These are phyloP conservation scores for Cololabis saira DNA, from an alignment of 2,113 vertebrate genomes.

Conservation along the genomic window DNA sequence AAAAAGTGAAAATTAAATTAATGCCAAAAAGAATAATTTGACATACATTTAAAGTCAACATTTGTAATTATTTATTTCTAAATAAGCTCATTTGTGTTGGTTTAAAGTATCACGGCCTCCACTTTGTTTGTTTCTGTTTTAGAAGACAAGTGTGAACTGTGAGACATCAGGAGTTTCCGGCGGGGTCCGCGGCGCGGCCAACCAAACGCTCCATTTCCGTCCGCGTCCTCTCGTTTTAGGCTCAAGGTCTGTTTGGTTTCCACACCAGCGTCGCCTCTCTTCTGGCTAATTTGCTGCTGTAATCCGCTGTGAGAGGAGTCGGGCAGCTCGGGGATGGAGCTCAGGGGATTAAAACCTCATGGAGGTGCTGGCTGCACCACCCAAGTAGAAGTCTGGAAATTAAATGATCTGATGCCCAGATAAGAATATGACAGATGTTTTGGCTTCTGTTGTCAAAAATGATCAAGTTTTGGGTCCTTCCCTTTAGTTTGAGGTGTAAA, in stretches of 20 bases:
- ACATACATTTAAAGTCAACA: neutral
- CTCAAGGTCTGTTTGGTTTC: constrained; percentile 26
- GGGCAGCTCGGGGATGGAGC: constrained; percentile 34
- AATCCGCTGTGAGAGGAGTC: constrained; percentile 49
- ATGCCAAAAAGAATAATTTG: neutral
- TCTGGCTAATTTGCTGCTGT: constrained; percentile 61
- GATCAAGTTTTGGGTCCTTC: no score
- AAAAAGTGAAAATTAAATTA: neutral
- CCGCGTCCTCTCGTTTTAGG: constrained; percentile 17
- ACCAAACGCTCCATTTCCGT: constrained; percentile 32
- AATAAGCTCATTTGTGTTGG: neutral
- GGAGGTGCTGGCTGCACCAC: constrained; percentile 32
- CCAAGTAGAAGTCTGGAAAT: constrained; percentile 39
- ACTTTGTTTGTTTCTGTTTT: neutral
- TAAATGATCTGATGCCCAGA: no score
- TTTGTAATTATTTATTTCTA: no score
- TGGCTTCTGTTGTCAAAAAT: no score
- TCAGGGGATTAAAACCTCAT: constrained; percentile 38
- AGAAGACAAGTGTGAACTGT: neutral
- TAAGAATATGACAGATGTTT: no score
- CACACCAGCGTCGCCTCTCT: constrained; percentile 15
- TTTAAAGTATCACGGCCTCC: neutral
- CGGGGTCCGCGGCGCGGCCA: constrained; percentile 19
- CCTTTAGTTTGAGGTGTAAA: no score
- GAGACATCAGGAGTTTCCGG: no score